Conservation (phyloP, 2,888 invertebrate species). For the Drosophila paracracens region DNA sequence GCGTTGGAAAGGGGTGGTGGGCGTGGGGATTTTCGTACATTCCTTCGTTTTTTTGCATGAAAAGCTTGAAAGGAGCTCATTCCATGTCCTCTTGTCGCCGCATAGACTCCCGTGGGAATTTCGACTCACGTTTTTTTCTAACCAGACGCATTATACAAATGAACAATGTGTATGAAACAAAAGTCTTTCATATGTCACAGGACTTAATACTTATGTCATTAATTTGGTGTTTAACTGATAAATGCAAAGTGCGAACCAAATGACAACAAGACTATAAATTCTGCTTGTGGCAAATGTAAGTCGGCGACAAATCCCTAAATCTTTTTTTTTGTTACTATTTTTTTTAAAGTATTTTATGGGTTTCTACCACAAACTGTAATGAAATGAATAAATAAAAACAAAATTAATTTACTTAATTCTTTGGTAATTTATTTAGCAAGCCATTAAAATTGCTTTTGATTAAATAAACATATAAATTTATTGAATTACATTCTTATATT, state of each 20-base stretch:
- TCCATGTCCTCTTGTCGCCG: constrained; percentile 12
- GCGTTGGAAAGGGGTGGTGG: neutral
- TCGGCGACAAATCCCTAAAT: neutral
- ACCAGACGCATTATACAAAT: constrained; percentile 71
- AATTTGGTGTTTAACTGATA: constrained; percentile 15
- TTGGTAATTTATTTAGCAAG: neutral
- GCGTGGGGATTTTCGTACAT: neutral
- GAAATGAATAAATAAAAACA: neutral
- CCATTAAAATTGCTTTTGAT: neutral
- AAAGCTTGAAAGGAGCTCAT: constrained; percentile 36
- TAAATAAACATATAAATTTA: neutral
- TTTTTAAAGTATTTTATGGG: neutral
- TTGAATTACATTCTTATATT: neutral
- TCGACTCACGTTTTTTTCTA: constrained; percentile 47
- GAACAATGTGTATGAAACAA: constrained; percentile 41
- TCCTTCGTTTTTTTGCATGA: constrained; percentile 5
- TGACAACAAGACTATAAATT: constrained; percentile 5
- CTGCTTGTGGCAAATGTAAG: neutral
- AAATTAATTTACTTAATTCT: neutral
- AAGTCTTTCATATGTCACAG: constrained; percentile 10
- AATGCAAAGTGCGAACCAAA: neutral
- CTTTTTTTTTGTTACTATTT: neutral
- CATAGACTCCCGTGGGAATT: constrained; percentile 60
- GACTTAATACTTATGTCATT: constrained; percentile 23
- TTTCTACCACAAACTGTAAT: neutral